A percentile compares a stretch with the other conserved stretches of the same genome.
These are phyloP conservation scores for Lepisosteus oculatus DNA, from an alignment of 2,113 vertebrate species.

Conservation along the genomic window DNA sequence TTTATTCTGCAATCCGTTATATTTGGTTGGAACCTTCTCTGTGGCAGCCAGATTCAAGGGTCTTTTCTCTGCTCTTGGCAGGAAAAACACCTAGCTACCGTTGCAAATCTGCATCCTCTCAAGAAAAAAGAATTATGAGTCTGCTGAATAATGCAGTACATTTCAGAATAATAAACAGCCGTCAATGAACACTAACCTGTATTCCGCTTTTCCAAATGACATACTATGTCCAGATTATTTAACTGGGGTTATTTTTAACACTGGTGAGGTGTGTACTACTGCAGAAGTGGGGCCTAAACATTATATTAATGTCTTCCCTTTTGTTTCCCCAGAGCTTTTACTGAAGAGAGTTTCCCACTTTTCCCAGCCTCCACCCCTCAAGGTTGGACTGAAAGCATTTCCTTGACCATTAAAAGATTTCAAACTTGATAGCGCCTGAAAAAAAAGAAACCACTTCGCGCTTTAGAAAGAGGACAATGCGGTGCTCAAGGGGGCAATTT, in stretches of 20 bases:
- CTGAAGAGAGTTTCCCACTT: constrained; percentile 53
- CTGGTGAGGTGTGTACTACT: constrained; percentile 36
- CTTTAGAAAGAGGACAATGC: constrained; percentile 59
- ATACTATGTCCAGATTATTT: constrained; percentile 16
- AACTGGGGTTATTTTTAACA: constrained; percentile 51
- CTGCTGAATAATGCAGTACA: no score
- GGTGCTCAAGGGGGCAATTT: constrained; percentile 58
- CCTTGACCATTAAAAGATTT: constrained; percentile 35
- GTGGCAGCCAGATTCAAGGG: no score
- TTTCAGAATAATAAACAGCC: no score
- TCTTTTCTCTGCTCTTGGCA: no score
- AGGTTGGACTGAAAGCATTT: constrained; percentile 38
- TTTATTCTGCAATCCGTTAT: no score
- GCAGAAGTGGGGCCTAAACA: constrained; percentile 38
- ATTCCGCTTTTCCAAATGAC: no score
- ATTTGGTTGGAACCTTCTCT: no score
- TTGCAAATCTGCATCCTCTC: no score
- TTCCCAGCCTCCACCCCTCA: constrained; percentile 71
- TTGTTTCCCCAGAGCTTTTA: constrained; percentile 49
- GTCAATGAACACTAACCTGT: no score
- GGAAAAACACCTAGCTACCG: no score
- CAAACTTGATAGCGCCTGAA: constrained; percentile 40
- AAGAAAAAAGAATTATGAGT: no score
- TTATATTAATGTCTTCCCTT: constrained; percentile 57
- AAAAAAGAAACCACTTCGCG: constrained; percentile 52